Percentiles rank a stretch among this genome's conserved stretches.
These are phyloP conservation scores for Labrus mixtus DNA, from an alignment of 2,113 vertebrate species.

Conservation along the genomic window DNA sequence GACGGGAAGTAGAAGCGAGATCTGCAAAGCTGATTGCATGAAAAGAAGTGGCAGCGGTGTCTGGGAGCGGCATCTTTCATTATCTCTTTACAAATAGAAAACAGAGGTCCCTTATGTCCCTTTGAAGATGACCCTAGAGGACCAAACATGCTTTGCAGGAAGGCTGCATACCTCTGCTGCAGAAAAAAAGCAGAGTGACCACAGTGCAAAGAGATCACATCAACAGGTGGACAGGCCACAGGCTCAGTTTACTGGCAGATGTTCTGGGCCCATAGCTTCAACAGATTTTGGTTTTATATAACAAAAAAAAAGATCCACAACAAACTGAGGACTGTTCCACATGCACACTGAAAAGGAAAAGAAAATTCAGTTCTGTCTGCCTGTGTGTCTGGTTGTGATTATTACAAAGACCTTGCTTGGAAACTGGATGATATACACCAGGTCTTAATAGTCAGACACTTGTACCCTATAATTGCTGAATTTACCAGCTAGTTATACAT, in stretches of 20 bases:
- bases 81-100: slow-evolving; percentile 39
- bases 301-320: slow-evolving; percentile 15
- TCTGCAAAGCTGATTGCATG: slow-evolving; percentile 42
- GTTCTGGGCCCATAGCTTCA: slow-evolving; percentile 28
- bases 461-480: slow-evolving; percentile 52
- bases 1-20: slow-evolving; percentile 29
- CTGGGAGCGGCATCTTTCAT: slow-evolving; percentile 30
- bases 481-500: slow-evolving; percentile 61
- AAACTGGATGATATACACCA: slow-evolving; percentile 57
- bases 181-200: slow-evolving; percentile 42
- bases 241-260: slow-evolving; percentile 61
- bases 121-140: slow-evolving; percentile 46
- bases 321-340: slow-evolving; percentile 40
- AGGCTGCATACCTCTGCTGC: slow-evolving; percentile 25
- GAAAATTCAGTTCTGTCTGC: slow-evolving; percentile 32
- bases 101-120: slow-evolving; percentile 16
- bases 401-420: slow-evolving; percentile 56
- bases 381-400: slow-evolving; percentile 69
- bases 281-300: slow-evolving; percentile 42
- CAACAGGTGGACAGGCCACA: slow-evolving; percentile 61
- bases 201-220: slow-evolving; percentile 44
- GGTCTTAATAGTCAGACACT: slow-evolving; percentile 47
- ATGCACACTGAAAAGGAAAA: neutral
- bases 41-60: slow-evolving; percentile 33
- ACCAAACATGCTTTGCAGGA: slow-evolving; percentile 5